Evolutionary conservation across 2,113 vertebrate species (phyloP).

Genomic region (Etia nguti): DNA sequence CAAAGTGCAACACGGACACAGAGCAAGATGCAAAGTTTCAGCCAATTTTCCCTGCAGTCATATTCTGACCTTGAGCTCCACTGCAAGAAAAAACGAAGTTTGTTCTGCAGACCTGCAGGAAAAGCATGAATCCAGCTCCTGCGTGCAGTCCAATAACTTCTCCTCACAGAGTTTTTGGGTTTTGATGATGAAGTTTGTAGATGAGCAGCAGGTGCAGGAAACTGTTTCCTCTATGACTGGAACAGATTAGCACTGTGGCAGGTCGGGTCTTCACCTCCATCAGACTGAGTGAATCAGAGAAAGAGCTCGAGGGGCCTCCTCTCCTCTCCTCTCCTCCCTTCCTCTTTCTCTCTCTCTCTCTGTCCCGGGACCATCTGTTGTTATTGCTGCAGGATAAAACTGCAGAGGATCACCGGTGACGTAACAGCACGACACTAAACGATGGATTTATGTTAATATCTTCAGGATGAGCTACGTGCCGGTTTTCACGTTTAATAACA

Average conservation of each 20-base stretch:
- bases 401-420: not conserved
- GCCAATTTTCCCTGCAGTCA: not conserved
- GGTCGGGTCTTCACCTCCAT: slow-evolving; percentile 28
- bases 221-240: not conserved
- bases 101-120: not conserved
- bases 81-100: not conserved
- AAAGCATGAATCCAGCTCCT: not conserved
- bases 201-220: not conserved
- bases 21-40: not conserved
- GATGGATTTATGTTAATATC: not conserved
- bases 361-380: slow-evolving; percentile 56
- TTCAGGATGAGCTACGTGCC: not conserved
- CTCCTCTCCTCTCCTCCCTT: not conserved
- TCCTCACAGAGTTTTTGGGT: not conserved
- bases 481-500: not conserved
- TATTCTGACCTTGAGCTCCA: not conserved
- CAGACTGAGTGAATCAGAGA: not conserved
- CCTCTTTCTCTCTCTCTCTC: not conserved
- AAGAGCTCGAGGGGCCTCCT: not conserved
- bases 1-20: rapidly evolving
- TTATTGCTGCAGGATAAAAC: slow-evolving; percentile 24
- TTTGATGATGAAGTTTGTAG: not conserved
- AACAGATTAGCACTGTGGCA: not conserved
- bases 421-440: slow-evolving; percentile 19
- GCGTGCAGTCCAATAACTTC: not conserved